Percentiles rank a stretch among this genome's conserved stretches.
phyloP scores from a whole-genome alignment of 2,888 invertebrate species.

The Saturnia pavonia region DNA sequence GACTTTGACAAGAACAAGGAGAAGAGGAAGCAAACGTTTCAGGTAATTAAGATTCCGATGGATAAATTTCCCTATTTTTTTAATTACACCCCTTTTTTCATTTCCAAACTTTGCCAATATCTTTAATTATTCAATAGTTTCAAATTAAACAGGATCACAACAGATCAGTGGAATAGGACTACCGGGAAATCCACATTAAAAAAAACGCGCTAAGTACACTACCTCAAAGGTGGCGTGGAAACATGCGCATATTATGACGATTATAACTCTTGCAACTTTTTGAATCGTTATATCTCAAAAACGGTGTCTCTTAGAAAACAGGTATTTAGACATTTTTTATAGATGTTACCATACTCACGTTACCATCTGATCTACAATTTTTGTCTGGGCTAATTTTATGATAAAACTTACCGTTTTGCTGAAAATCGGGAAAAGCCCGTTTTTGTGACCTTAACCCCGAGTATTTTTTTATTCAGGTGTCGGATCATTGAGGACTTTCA shows the following conservation, averaged over 20 bases:
- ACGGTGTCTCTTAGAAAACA: constrained; percentile 6
- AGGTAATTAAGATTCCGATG: neutral
- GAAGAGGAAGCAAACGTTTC: neutral
- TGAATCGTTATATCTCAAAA: constrained; percentile 1
- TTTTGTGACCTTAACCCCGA: constrained; percentile 11
- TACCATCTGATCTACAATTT: constrained; percentile 2
- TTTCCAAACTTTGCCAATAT: neutral
- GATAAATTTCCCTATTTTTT: neutral
- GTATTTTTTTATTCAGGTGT: neutral
- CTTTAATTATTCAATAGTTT: neutral
- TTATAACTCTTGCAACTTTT: neutral
- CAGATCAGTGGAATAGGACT: neutral
- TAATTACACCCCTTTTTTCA: neutral
- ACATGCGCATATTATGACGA: neutral
- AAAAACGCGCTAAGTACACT: too few species aligned
- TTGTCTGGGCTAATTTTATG: too few species aligned
- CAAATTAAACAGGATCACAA: constrained; percentile 8
- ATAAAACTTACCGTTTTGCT: constrained; percentile 15
- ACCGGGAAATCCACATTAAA: neutral
- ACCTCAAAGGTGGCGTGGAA: neutral
- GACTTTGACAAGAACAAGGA: too few species aligned
- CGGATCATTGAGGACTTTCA: constrained; percentile 8
- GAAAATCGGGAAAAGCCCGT: constrained; percentile 4
- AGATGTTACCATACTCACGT: neutral
- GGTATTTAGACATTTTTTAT: neutral